Evolutionary conservation across 2,888 invertebrate species (phyloP).

Genomic region (Ophion costatus): DNA sequence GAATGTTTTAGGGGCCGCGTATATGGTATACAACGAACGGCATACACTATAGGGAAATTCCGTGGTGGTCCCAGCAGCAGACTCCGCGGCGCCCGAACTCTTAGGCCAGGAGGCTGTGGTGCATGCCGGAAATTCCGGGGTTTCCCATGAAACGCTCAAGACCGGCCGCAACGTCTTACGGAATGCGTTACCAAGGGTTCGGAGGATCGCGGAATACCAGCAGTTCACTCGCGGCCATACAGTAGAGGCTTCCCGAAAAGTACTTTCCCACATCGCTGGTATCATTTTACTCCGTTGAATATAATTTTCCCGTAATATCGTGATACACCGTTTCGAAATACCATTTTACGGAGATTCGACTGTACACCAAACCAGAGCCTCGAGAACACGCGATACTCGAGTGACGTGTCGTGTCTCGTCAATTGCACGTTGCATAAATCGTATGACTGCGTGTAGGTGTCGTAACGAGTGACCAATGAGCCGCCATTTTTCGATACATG

Average conservation of each 20-base stretch:
- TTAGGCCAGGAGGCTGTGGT: conserved; percentile 60
- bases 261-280: background rate
- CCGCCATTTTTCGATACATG: too few relatives aligned
- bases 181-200: conserved; percentile 70
- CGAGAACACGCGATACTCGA: conserved; percentile 10
- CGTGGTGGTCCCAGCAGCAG: conserved; percentile 16
- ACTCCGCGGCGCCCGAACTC: conserved; percentile 27
- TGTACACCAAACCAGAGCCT: background rate
- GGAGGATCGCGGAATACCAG: conserved; percentile 16
- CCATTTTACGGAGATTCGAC: background rate
- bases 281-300: background rate
- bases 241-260: conserved; percentile 2
- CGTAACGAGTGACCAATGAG: too few relatives aligned
- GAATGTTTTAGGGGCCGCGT: conserved; percentile 1
- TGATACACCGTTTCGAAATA: too few relatives aligned
- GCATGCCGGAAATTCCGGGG: conserved; percentile 78
- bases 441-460: background rate
- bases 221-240: background rate
- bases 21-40: conserved; percentile 31
- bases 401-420: background rate
- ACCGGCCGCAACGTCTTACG: conserved; percentile 75
- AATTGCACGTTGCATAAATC: background rate
- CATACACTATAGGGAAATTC: conserved; percentile 50
- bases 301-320: background rate
- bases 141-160: conserved; percentile 74